Base-by-base conservation (phyloP, 2,113 vertebrate species). In the Sinocyclocheilus rhinocerous region DNA sequence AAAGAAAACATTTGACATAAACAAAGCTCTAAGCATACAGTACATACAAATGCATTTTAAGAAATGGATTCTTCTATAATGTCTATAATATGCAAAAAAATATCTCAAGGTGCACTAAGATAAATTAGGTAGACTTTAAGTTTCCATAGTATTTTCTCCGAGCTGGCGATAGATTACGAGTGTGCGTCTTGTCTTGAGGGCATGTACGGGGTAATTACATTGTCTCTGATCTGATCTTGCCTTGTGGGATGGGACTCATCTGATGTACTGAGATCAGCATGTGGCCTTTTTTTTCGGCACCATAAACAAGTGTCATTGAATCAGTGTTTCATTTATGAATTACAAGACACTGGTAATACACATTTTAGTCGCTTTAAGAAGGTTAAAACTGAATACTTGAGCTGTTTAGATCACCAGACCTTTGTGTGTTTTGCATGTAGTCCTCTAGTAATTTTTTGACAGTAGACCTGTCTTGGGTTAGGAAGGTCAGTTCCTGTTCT, bases 181-280 rank as follows among this genome's bases (percentile, higher is more conserved):
- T 76, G 59, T 72, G 45, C 59, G 24, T 55, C 5, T 65, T 69
- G 59, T 55, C 84, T 29, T 72, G 52, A 48, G 26, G 65, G 57
- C 29, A 70, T 39, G 29, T 57, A 22, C 7, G 63, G 73, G 52
- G 16, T 73, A 73, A 73, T 81, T 69, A 69, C 22, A 26, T 24
- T 39, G 26, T 65, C n/a, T 81, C 67, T 75, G 69, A 33, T 75
- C 50, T 76, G 85, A 86, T 81, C 52, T 48, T 78, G 59, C 75
- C 57, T 79, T 26, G 59, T 69, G 61, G 48, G 33, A 78, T 4
- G 22, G 70, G 61, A 78, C 42, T 85, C 7, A 0, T 78, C 45
- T 59, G 20, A 85, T 67, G 16, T 67, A 85, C 8, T 78, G 45
- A 55, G 69, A 82, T 78, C 29, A 69, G 76, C 4, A 79, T 77